These are phyloP conservation scores for Sebastes matsubarae DNA, from an alignment of 2,797 vertebrate species.

Conservation along the genomic window DNA sequence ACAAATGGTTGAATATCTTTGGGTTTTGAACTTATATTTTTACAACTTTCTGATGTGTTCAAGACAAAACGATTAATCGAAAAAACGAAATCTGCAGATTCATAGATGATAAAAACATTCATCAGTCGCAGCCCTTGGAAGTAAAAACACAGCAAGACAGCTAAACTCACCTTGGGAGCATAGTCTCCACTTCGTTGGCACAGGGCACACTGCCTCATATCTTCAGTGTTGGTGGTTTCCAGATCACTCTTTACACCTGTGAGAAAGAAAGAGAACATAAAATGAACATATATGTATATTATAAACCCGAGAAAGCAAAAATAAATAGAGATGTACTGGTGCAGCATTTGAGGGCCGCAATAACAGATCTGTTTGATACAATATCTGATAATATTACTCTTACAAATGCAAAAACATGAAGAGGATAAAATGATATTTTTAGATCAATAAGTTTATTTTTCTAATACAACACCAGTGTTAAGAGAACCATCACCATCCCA, in stretches of 20 bases:
- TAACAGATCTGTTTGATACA: not conserved
- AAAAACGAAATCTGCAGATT: not conserved
- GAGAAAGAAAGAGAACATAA: not conserved
- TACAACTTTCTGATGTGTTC: not conserved
- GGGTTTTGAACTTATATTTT: not conserved
- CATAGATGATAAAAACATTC: no score
- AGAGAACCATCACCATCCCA: not conserved
- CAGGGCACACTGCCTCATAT: constrained; percentile 88
- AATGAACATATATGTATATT: not conserved
- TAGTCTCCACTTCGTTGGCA: constrained; percentile 90
- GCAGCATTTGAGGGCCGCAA: not conserved
- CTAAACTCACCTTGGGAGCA: constrained; percentile 83
- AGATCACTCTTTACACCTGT: constrained; percentile 40
- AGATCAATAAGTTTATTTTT: not conserved
- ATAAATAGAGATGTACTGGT: not conserved
- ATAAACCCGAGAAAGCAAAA: not conserved
- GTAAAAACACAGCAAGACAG: not conserved
- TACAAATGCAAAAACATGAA: not conserved
- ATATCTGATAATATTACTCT: not conserved
- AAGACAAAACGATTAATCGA: not conserved
- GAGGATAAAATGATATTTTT: not conserved
- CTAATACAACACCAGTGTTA: not conserved
- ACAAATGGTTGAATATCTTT: not conserved
- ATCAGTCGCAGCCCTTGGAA: not conserved
- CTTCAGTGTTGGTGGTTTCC: constrained; percentile 65